Conservation (phyloP, 2,797 vertebrate species). For the Gallirallus australis region DNA sequence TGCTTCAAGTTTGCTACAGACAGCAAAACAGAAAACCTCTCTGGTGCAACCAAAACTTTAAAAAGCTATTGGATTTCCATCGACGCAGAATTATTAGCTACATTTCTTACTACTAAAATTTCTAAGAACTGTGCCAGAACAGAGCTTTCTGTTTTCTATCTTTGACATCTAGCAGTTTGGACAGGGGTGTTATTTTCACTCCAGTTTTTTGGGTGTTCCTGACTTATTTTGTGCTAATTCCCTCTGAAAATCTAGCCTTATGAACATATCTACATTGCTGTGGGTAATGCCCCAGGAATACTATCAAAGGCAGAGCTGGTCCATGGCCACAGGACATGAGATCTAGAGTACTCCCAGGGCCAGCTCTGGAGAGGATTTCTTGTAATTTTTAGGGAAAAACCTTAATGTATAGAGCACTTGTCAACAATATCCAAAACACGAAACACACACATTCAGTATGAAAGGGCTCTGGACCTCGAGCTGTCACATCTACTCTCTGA, state of each 20-base stretch:
- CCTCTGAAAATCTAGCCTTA: not conserved
- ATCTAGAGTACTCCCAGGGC: not conserved
- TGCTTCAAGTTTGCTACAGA: not conserved
- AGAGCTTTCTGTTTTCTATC: not conserved
- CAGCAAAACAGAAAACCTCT: not conserved
- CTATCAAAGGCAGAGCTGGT: not conserved
- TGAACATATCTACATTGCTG: not conserved
- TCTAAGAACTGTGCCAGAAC: not conserved
- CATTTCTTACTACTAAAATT: not conserved
- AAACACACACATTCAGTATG: not conserved
- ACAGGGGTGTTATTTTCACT: not conserved
- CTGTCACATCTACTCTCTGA: not conserved
- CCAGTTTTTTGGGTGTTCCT: not conserved
- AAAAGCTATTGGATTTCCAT: not conserved
- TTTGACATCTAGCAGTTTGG: not conserved
- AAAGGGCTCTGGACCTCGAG: not conserved
- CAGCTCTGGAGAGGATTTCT: not conserved
- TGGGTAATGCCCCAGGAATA: not conserved
- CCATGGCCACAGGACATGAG: not conserved
- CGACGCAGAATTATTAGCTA: not conserved
- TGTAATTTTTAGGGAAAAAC: not conserved
- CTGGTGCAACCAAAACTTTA: not conserved
- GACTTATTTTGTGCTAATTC: not conserved
- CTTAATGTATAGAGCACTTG: not conserved
- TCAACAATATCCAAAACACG: not conserved